A percentile compares a stretch with the other conserved stretches of the same genome.
phyloP scores from a whole-genome alignment of 2,888 invertebrate species.

The Hartigia nigra region DNA sequence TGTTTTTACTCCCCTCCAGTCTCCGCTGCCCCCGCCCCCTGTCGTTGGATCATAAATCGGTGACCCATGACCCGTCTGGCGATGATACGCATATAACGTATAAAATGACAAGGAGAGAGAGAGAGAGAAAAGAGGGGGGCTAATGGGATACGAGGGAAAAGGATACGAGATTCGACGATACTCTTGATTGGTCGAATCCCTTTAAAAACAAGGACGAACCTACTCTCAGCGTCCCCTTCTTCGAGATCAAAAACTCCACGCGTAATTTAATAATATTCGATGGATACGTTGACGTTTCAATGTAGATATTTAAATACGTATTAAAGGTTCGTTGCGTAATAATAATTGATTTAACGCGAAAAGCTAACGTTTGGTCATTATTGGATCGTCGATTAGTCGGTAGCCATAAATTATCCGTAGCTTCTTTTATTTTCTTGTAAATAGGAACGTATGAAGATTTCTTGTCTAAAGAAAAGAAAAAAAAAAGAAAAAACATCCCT shows the following conservation, averaged over 20 bases:
- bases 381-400: neutral
- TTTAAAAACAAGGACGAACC: neutral
- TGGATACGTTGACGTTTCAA: neutral
- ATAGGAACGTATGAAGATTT: constrained; percentile 31
- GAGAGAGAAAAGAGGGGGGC: neutral
- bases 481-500: neutral
- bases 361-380: neutral
- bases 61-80: neutral
- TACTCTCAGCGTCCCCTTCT: constrained; percentile 3
- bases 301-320: neutral
- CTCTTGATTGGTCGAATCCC: neutral
- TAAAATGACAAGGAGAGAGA: neutral
- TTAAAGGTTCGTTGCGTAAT: neutral
- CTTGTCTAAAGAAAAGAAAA: neutral
- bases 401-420: constrained; percentile 32
- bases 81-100: neutral
- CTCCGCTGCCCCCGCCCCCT: neutral
- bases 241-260: constrained; percentile 35
- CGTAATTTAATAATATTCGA: neutral
- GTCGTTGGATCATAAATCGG: neutral
- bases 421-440: constrained; percentile 52
- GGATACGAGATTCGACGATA: neutral
- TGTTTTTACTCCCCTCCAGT: constrained; percentile 25
- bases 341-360: neutral
- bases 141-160: neutral